Percentiles rank a stretch among this genome's conserved stretches.
Conservation (phyloP, 2,888 invertebrate species). For the Lasioglossum malachurum region DNA sequence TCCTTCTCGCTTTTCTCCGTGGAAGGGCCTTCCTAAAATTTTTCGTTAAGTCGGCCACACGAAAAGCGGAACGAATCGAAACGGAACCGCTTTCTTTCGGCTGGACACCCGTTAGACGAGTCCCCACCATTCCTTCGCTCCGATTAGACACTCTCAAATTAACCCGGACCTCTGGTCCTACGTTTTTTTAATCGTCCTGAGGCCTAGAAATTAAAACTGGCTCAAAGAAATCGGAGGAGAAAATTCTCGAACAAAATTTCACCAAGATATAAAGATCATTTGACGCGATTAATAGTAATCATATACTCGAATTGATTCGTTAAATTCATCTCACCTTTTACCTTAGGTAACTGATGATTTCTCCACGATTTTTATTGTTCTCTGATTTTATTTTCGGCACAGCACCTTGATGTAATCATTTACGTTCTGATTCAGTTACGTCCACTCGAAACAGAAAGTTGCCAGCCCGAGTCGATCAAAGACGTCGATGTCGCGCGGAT, state of each 20-base stretch:
- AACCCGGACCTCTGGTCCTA: not conserved
- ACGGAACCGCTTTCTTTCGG: constrained; percentile 62
- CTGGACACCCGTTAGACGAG: constrained; percentile 52
- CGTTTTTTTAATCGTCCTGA: not conserved
- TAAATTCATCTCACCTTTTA: too few species aligned
- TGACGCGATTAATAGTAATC: too few species aligned
- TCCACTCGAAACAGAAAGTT: not conserved
- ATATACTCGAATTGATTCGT: too few species aligned
- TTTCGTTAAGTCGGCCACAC: constrained; percentile 50
- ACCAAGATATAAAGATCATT: too few species aligned
- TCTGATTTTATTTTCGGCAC: not conserved
- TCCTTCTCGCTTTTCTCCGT: constrained; percentile 24
- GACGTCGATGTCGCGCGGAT: not conserved
- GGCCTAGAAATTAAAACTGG: too few species aligned
- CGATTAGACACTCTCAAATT: constrained; percentile 28
- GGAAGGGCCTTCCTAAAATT: constrained; percentile 44
- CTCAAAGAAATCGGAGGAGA: too few species aligned
- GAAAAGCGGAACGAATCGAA: constrained; percentile 57
- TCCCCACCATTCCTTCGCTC: constrained; percentile 21
- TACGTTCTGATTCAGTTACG: not conserved
- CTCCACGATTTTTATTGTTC: not conserved
- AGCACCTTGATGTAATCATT: not conserved
- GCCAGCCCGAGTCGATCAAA: not conserved
- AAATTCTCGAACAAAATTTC: too few species aligned
- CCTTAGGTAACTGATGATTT: too few species aligned